Percentiles rank a stretch among this genome's conserved stretches.
Evolutionary conservation across 1,140 invertebrate genomes (phyloP).

Genomic region (Drosophila lacertosa): DNA sequence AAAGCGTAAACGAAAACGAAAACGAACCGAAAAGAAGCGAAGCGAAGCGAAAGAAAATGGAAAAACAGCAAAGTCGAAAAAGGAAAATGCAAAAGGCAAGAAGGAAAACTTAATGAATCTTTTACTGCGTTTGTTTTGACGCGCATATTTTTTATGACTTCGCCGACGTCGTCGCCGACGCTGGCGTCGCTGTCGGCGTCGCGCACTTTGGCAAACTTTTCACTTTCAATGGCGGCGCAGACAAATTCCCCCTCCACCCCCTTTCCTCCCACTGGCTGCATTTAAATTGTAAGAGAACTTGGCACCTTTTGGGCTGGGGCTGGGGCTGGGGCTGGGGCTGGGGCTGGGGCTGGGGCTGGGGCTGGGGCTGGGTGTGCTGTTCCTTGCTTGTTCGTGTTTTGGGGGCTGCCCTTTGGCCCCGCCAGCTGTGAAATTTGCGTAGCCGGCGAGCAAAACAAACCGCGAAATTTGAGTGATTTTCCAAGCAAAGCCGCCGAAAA

Average conservation of each 20-base stretch:
- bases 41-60: background rate
- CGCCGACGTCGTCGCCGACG: background rate
- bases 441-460: constrained; percentile 74
- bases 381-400: no score
- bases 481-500: background rate
- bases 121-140: constrained; percentile 60
- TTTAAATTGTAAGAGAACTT: constrained; percentile 47
- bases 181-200: constrained; percentile 25
- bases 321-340: no score
- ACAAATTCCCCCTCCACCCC: background rate
- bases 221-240: constrained; percentile 68
- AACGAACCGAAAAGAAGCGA: background rate
- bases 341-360: no score
- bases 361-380: no score
- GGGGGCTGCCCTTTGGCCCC: background rate
- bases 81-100: constrained; percentile 45
- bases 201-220: constrained; percentile 81
- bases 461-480: constrained; percentile 64
- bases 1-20: constrained; percentile 13
- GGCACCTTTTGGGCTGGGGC: constrained; percentile 68
- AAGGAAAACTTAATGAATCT: constrained; percentile 73
- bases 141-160: constrained; percentile 52
- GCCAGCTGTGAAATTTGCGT: constrained; percentile 51
- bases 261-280: constrained; percentile 11
- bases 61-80: constrained; percentile 6